These are phyloP conservation scores for Acronicta alni DNA, from an alignment of 2,888 invertebrate genomes.

Conservation along the genomic window DNA sequence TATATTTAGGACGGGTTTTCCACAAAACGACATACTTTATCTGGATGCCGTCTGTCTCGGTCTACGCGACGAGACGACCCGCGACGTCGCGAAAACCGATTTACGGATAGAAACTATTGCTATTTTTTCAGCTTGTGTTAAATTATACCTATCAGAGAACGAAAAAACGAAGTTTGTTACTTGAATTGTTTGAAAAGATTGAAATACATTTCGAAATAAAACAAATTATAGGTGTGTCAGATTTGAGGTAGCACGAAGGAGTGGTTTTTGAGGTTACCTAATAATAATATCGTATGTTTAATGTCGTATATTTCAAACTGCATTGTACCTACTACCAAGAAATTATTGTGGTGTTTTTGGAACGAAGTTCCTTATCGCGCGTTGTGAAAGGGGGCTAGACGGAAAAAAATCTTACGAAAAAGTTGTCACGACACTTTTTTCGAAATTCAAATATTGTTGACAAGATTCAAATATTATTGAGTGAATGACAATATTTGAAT, in stretches of 20 bases:
- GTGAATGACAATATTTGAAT: too few relatives aligned
- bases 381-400: too few relatives aligned
- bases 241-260: not conserved
- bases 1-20: constrained; percentile 86
- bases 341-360: too few relatives aligned
- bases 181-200: constrained; percentile 6
- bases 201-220: constrained; percentile 5
- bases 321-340: too few relatives aligned
- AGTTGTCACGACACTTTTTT: too few relatives aligned
- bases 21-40: constrained; percentile 86
- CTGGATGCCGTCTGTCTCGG: constrained; percentile 62
- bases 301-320: too few relatives aligned
- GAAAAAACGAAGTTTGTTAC: constrained; percentile 11
- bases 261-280: too few relatives aligned
- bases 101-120: constrained; percentile 34
- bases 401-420: too few relatives aligned
- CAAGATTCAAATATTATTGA: too few relatives aligned
- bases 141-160: constrained; percentile 14
- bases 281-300: too few relatives aligned
- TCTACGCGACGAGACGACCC: constrained; percentile 60
- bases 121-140: constrained; percentile 29
- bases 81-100: constrained; percentile 41
- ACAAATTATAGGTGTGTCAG: not conserved
- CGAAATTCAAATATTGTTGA: too few relatives aligned
- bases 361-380: too few relatives aligned